A percentile compares a stretch with the other conserved stretches of the same genome.
phyloP scores from a whole-genome alignment of 1,140 invertebrate genomes.

The Sminthurinus signatus region DNA sequence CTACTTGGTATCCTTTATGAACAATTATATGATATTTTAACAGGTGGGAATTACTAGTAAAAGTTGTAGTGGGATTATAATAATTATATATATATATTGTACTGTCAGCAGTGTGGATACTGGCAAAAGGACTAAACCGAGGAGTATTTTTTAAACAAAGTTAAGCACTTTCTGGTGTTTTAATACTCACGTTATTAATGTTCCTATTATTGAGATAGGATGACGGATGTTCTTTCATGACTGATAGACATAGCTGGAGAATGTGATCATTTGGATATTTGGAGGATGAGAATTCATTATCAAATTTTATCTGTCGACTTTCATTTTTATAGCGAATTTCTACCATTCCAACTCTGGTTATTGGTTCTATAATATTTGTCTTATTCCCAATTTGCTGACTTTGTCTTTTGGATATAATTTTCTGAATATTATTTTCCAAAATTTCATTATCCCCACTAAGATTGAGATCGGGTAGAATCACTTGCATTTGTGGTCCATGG shows the following conservation, averaged over 20 bases:
- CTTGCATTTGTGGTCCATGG: constrained; percentile 13
- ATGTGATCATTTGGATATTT: constrained; percentile 21
- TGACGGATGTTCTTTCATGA: too few relatives aligned
- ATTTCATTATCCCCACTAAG: background rate
- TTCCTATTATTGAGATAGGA: too few relatives aligned
- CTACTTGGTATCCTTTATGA: too few relatives aligned
- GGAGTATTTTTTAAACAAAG: too few relatives aligned
- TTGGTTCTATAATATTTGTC: background rate
- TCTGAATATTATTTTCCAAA: background rate
- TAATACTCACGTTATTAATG: too few relatives aligned
- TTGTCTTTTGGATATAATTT: background rate
- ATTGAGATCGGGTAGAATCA: background rate
- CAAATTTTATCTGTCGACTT: background rate
- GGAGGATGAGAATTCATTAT: background rate
- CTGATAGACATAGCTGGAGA: constrained; percentile 10
- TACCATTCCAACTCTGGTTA: background rate
- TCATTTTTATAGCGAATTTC: background rate
- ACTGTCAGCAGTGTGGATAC: too few relatives aligned
- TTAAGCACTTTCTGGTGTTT: too few relatives aligned
- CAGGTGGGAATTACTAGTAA: too few relatives aligned
- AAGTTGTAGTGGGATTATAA: too few relatives aligned
- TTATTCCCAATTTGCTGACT: background rate
- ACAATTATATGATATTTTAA: too few relatives aligned
- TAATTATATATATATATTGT: too few relatives aligned
- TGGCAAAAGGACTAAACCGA: too few relatives aligned